Evolutionary conservation across 1,140 invertebrate species (phyloP).

Genomic region (Campoletis sonorensis): DNA sequence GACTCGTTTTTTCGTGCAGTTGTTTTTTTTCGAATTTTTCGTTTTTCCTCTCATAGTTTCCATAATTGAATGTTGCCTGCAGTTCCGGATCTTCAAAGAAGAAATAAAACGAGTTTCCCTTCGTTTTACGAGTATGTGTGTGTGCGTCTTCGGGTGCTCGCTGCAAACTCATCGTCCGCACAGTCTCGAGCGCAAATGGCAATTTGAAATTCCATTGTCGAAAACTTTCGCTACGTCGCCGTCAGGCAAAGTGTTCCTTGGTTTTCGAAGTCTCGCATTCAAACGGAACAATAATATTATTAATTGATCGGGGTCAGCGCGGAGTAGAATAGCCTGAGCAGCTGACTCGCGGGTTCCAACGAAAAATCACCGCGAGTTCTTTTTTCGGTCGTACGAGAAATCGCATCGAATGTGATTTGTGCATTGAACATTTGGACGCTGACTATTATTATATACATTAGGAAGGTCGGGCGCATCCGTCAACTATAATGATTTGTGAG

Average conservation of each 20-base stretch:
- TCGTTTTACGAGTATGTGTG: not conserved
- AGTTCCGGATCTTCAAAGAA: not conserved
- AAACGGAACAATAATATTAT: conserved; percentile 46
- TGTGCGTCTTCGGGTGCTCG: not conserved
- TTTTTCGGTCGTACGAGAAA: conserved; percentile 26
- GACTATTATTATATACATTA: conserved; percentile 11
- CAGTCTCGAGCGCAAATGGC: not conserved
- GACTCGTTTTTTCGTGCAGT: no score
- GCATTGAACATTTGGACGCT: not conserved
- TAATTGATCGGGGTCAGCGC: conserved; percentile 48
- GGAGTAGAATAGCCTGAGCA: conserved; percentile 52
- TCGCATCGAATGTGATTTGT: conserved; percentile 8
- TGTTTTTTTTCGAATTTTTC: no score
- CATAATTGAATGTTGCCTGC: no score
- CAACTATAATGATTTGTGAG: conserved; percentile 40
- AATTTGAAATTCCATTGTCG: conserved; percentile 35
- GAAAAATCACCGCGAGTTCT: not conserved
- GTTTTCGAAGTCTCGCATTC: conserved; percentile 35
- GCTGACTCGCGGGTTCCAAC: conserved; percentile 43
- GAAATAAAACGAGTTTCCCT: not conserved
- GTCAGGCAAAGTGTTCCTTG: conserved; percentile 16
- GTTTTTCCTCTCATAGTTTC: no score
- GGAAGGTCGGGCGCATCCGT: conserved; percentile 33
- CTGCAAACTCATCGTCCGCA: not conserved
- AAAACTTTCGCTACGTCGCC: conserved; percentile 39